phyloP scores from a whole-genome alignment of 2,888 invertebrate species.

The Beris morrisii region DNA sequence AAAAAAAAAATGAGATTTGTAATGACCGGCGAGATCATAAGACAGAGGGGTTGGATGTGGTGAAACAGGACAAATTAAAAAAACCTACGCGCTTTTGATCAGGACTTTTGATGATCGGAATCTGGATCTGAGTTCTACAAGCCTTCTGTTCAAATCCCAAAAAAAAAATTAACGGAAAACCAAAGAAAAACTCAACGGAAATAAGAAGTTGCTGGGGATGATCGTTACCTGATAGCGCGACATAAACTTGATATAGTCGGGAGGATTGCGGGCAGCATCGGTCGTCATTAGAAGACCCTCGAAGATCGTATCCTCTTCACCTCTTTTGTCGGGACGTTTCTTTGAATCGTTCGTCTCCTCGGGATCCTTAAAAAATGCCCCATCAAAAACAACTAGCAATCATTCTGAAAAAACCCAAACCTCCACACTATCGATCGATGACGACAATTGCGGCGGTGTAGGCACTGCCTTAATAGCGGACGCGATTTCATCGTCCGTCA shows the following conservation, averaged over 20 bases:
- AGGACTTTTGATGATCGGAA: constrained; percentile 5
- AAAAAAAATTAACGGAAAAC: constrained; percentile 10
- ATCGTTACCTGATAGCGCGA: constrained; percentile 51
- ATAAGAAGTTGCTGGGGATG: neutral
- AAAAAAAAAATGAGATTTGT: neutral
- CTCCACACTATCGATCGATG: neutral
- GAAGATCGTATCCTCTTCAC: constrained; percentile 38
- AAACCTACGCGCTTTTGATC: constrained; percentile 21
- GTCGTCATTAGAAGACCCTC: constrained; percentile 52
- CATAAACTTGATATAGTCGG: constrained; percentile 54
- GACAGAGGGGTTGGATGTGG: neutral
- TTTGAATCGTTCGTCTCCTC: neutral
- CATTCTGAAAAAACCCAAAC: neutral
- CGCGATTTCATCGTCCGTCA: constrained; percentile 50
- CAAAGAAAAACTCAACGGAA: neutral
- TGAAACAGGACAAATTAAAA: neutral
- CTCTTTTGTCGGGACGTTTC: too few species aligned
- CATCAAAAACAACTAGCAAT: too few species aligned
- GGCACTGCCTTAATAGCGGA: constrained; percentile 39
- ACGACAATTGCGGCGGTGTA: neutral
- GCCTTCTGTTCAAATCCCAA: constrained; percentile 9
- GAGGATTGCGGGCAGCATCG: constrained; percentile 50
- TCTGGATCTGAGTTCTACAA: constrained; percentile 11
- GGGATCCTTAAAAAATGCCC: too few species aligned
- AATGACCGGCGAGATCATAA: neutral